Percentiles rank a stretch among this genome's conserved stretches.
Evolutionary conservation across 2,888 invertebrate genomes (phyloP).

Genomic region (Heliconius ismenius): DNA sequence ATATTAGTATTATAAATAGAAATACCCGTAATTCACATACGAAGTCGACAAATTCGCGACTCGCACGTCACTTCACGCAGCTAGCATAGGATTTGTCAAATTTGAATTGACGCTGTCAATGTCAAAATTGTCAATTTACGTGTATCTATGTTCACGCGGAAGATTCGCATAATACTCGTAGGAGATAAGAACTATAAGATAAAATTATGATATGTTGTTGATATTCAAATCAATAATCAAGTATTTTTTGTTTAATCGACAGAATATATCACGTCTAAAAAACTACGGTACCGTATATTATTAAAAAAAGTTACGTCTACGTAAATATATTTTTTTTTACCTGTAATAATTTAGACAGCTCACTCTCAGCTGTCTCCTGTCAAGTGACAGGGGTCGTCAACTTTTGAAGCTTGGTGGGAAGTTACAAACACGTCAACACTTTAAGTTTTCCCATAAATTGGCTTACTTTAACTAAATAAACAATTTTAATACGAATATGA

Average conservation of each 20-base stretch:
- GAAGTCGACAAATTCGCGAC: conserved; percentile 47
- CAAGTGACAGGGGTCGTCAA: conserved; percentile 19
- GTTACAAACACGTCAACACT: conserved; percentile 60
- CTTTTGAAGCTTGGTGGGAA: conserved; percentile 40
- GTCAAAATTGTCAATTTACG: conserved; percentile 9
- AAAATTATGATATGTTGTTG: no score
- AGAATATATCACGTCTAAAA: no score
- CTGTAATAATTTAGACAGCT: conserved; percentile 3
- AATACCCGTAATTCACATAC: conserved; percentile 62
- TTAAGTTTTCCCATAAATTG: conserved; percentile 7
- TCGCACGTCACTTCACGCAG: conserved; percentile 40
- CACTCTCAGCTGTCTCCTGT: conserved; percentile 24
- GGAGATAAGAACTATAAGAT: background rate
- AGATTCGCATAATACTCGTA: background rate
- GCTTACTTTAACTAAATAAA: conserved; percentile 8
- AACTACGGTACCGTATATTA: no score
- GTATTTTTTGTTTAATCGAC: no score
- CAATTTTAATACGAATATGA: conserved; percentile 54
- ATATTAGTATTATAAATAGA: conserved; percentile 71
- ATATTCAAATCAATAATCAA: no score
- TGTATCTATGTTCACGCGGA: background rate
- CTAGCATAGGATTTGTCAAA: conserved; percentile 19
- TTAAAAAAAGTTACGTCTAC: no score
- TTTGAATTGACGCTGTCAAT: conserved; percentile 9
- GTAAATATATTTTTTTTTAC: background rate